phyloP scores from a whole-genome alignment of 1,140 invertebrate species.

The Coptotermes formosanus region DNA sequence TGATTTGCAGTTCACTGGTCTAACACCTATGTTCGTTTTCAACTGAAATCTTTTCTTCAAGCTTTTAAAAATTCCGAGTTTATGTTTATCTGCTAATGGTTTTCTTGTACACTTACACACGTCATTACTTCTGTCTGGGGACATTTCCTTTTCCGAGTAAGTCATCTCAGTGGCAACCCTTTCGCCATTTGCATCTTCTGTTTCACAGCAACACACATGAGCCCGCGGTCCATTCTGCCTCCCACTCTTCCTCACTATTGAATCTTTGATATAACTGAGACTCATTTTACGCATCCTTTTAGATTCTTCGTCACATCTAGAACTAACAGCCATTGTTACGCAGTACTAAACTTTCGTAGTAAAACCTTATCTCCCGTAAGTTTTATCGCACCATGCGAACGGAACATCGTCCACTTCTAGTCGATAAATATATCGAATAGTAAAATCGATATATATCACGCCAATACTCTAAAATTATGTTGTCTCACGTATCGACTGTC shows the following conservation, averaged over 20 bases:
- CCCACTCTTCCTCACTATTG: conserved; percentile 28
- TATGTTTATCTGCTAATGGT: conserved; percentile 10
- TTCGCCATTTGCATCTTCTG: conserved; percentile 30
- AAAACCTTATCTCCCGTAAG: background rate
- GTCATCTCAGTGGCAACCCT: background rate
- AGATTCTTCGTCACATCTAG: conserved; percentile 24
- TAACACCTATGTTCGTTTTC: conserved; percentile 20
- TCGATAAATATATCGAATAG: too few relatives aligned
- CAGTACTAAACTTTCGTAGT: background rate
- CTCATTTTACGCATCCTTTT: conserved; percentile 31
- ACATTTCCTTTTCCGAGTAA: background rate
- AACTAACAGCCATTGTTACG: conserved; percentile 27
- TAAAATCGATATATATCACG: too few relatives aligned
- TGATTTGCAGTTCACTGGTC: conserved; percentile 30
- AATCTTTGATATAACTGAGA: conserved; percentile 31
- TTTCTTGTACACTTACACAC: conserved; percentile 23
- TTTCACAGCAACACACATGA: conserved; percentile 29
- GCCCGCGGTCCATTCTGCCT: conserved; percentile 27
- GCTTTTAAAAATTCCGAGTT: conserved; percentile 30
- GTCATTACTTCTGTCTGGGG: background rate
- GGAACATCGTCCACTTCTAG: background rate
- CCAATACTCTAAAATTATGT: too few relatives aligned
- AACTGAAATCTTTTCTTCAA: conserved; percentile 30
- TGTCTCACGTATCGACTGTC: too few relatives aligned
- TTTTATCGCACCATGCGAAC: background rate